These are phyloP conservation scores for Brachyrhaphis roseni DNA, from an alignment of 2,797 vertebrate species.

Conservation along the genomic window DNA sequence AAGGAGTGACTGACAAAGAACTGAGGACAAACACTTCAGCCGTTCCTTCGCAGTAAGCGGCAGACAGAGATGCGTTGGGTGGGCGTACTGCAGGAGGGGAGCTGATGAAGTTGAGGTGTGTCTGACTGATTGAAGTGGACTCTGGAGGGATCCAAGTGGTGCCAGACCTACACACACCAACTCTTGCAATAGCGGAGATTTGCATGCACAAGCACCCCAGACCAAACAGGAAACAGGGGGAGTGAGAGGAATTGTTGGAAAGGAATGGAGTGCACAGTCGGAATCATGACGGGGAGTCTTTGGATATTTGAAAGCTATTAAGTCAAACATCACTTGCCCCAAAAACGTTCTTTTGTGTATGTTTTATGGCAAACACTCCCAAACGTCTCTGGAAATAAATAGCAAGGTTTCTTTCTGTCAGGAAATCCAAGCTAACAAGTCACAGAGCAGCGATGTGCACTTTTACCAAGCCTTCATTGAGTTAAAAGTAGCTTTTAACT, in stretches of 20 bases:
- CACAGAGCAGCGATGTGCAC: background rate
- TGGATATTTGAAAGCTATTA: background rate
- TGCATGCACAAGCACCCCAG: background rate
- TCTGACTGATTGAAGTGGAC: slow-evolving; percentile 7
- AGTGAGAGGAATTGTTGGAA: background rate
- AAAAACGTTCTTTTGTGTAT: background rate
- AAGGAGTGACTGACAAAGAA: background rate
- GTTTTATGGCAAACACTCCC: background rate
- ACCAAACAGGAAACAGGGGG: background rate
- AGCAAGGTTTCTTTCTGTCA: background rate
- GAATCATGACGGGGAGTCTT: background rate
- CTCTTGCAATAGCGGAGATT: background rate
- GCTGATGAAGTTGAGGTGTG: background rate
- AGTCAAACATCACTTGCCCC: background rate
- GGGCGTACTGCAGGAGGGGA: background rate
- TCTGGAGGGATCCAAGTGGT: background rate
- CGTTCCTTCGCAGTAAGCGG: background rate
- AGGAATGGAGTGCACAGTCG: background rate
- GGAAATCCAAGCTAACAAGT: background rate
- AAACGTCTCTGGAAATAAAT: background rate
- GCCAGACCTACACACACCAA: background rate
- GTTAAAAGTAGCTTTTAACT: background rate
- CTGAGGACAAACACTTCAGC: background rate
- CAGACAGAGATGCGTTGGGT: background rate
- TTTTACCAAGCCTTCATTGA: background rate